Percentiles rank a stretch among this genome's conserved stretches.
Evolutionary conservation across 2,888 invertebrate genomes (phyloP).

Genomic region (Xanthia togata): DNA sequence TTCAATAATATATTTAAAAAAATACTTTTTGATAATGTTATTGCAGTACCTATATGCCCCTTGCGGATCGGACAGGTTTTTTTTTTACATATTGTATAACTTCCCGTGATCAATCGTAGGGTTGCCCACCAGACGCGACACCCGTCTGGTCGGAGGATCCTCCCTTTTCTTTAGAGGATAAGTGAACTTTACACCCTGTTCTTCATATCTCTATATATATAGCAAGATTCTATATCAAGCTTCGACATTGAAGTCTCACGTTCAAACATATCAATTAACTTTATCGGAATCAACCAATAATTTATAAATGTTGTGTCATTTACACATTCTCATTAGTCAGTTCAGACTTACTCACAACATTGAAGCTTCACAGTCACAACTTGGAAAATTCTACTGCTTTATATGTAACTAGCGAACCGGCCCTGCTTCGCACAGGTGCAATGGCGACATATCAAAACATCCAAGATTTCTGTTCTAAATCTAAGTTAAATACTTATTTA

Average conservation of each 20-base stretch:
- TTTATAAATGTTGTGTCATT: slow-evolving; percentile 43
- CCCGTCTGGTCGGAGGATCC: too few relatives aligned
- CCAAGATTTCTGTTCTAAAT: background rate
- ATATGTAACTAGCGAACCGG: background rate
- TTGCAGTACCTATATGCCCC: too few relatives aligned
- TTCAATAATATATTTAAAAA: too few relatives aligned
- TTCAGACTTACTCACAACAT: slow-evolving; percentile 16
- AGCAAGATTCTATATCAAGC: background rate
- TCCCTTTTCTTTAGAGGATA: too few relatives aligned
- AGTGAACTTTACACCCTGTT: too few relatives aligned
- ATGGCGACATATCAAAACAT: background rate
- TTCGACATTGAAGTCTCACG: slow-evolving; percentile 1
- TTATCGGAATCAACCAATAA: slow-evolving; percentile 26
- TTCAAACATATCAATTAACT: slow-evolving; percentile 52
- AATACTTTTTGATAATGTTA: too few relatives aligned
- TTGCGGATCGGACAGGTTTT: too few relatives aligned
- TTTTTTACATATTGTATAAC: too few relatives aligned
- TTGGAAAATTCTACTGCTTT: slow-evolving; percentile 56
- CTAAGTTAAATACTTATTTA: too few relatives aligned
- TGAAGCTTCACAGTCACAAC: slow-evolving; percentile 51
- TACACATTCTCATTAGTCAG: slow-evolving; percentile 36
- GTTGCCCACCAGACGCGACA: too few relatives aligned
- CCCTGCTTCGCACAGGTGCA: background rate
- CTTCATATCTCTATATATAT: too few relatives aligned
- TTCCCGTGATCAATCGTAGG: too few relatives aligned